Base-by-base conservation (phyloP, 2,888 invertebrate species). In the Noctua pronuba region DNA sequence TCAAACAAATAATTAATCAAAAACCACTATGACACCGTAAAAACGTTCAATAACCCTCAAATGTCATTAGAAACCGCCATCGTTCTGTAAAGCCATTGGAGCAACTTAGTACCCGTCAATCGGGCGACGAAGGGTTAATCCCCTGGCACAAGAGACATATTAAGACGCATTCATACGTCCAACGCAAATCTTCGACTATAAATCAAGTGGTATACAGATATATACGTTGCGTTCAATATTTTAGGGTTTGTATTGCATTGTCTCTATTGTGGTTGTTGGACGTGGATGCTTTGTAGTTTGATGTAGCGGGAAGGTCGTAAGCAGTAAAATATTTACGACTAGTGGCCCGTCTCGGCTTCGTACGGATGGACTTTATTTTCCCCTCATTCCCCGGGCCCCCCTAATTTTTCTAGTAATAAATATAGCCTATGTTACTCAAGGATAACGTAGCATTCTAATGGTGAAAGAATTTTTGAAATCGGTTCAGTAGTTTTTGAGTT, bases 91-190 rank as follows among this genome's bases (percentile, higher is more conserved):
- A 85, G 72, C 82, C 55, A 81, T 68, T 76, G 75, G 70, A 68
- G 68, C 70, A 77, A 83, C 77, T 88, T 87, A 80, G 82, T 88
- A 76, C 75, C 73, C 86, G 84, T 88, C 88, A 86, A 88, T 88
- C 89, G 88, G 21, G 72, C 71, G 88, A 66, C 86, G 87, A 88
- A 88, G 86, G 88, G 88, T 88, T 88, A 87, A 88, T 88, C 88
- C 82, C 83, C 38, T 16, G 73, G 73, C 83, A 82, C 87, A 77
- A 81, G 80, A 88, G 88, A 88, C 86, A 88, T 87, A 88, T 88
- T 88, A 88, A 88, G 89, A 86, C 86, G 83, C 79, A 84, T 88
- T 84, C 88, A 88, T 82, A 88, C 87, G 85, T 85, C 88, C 58
- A 38, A 67, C 78, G 71, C 85, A 85, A 88, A 87, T 85, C 85